A percentile compares a stretch with the other conserved stretches of the same genome.
These are phyloP conservation scores for Microplitis manilae DNA, from an alignment of 2,888 invertebrate species.

Conservation along the genomic window DNA sequence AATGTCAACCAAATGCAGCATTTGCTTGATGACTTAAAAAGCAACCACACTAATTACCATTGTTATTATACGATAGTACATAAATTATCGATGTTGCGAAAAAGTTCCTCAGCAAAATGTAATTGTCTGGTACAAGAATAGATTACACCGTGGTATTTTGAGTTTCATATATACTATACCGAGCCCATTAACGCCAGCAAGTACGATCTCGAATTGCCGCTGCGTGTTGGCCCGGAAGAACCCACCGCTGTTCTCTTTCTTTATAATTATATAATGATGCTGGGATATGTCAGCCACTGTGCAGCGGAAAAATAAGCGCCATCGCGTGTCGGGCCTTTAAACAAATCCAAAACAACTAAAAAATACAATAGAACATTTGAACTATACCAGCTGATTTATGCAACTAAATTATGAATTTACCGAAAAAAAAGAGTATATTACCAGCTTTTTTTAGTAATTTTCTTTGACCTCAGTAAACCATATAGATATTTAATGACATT, in stretches of 20 bases:
- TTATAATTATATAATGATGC: slow-evolving; percentile 51
- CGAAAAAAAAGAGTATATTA: not conserved
- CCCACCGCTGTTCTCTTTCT: slow-evolving; percentile 40
- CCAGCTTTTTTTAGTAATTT: too few relatives aligned
- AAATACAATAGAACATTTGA: slow-evolving; percentile 34
- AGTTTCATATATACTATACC: not conserved
- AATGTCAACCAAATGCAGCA: too few relatives aligned
- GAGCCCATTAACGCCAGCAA: slow-evolving; percentile 13
- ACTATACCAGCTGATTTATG: slow-evolving; percentile 9
- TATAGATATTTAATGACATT: slow-evolving; percentile 8
- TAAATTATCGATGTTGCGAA: not conserved
- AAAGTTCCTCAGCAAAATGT: not conserved
- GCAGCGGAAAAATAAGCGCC: slow-evolving; percentile 48
- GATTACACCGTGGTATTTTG: slow-evolving; percentile 14
- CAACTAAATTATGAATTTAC: slow-evolving; percentile 47
- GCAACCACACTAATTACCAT: too few relatives aligned
- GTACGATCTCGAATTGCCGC: slow-evolving; percentile 27
- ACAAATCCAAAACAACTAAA: slow-evolving; percentile 10
- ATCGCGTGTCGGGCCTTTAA: slow-evolving; percentile 46
- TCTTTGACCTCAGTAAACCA: not conserved
- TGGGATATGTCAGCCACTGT: slow-evolving; percentile 45
- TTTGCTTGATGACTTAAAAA: too few relatives aligned
- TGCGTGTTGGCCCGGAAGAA: slow-evolving; percentile 48
- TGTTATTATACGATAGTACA: not conserved
- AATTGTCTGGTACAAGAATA: slow-evolving; percentile 9